Evolutionary conservation across 2,797 vertebrate species (phyloP), one percentile per base, ranked within the genome.

Genomic region (Pampus argenteus): DNA sequence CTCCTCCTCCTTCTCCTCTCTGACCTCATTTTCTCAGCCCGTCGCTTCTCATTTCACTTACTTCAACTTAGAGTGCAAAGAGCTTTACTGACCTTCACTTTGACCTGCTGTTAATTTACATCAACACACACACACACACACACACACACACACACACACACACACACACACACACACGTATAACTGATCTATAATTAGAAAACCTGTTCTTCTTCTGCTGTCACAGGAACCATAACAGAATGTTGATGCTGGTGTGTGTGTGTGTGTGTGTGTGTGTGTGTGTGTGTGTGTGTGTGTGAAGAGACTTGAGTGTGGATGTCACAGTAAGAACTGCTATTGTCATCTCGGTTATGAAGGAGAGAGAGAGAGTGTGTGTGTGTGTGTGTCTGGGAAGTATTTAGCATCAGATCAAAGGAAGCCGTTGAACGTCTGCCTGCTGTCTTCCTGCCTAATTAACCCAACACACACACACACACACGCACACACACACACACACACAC

Each of bases 401-500:
- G 74, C 2, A 26, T 77, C 60, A 72, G 86, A 91, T 90, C 86
- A 89, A 90, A 89, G 76, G 83, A 76, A 82, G 56, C 56, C 7
- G 44, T 76, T 61, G 52, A 57, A 50, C 14, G 61, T 86, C 84
- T 89, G 86, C 64, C 79, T 79, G 81, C 84, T 82, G 61, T 75
- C 83, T 84, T 85, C 69, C 61, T 71, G 71, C 45, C 74, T 91
- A 86, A 89, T 90, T 85, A 89, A 71, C 42, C 56, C 18, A 55
- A 74, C 20, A 78, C n/a, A 56, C 74, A 76, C 45, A 36, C 69
- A 51, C 54, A 38, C 61, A 66, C 36, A 58, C 51, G 52, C 45
- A 57, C 45, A 50, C 48, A 45, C 14, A 13, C 56, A 78, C 29
- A 38, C 42, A 57, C 29, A 63, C 49, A 66, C 40, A 64, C 48